These are phyloP conservation scores for Cryptus viduatorius DNA, from an alignment of 2,888 invertebrate genomes.

Conservation along the genomic window DNA sequence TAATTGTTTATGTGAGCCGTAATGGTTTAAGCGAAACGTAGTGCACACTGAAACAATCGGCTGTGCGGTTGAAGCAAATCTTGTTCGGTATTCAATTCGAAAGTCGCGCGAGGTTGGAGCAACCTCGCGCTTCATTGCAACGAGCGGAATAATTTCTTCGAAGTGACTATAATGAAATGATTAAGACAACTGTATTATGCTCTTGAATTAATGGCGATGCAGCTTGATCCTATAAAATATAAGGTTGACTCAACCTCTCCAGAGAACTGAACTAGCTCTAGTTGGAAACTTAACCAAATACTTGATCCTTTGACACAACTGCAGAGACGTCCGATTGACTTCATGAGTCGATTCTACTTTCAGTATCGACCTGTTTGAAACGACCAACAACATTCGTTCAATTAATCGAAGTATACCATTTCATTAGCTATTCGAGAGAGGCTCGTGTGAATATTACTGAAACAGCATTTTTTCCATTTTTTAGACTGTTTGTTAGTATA, in stretches of 20 bases:
- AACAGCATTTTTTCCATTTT: too few species aligned
- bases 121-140: slow-evolving; percentile 6
- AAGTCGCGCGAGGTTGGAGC: neutral
- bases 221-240: slow-evolving; percentile 13
- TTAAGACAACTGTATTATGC: slow-evolving; percentile 25
- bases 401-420: neutral
- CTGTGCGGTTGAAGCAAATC: neutral
- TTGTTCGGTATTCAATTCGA: neutral
- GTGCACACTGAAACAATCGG: neutral
- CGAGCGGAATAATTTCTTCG: neutral
- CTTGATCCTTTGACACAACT: slow-evolving; percentile 11
- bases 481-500: too few species aligned
- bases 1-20: neutral
- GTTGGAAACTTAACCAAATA: slow-evolving; percentile 8
- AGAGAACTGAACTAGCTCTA: slow-evolving; percentile 2
- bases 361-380: neutral
- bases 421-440: too few species aligned
- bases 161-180: slow-evolving; percentile 19
- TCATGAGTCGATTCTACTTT: neutral
- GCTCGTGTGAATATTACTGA: too few species aligned
- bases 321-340: neutral
- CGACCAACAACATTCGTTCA: too few species aligned
- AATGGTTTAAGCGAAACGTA: neutral
- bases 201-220: slow-evolving; percentile 8
- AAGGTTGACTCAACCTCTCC: slow-evolving; percentile 30